Evolutionary conservation across 2,888 invertebrate species (phyloP), one percentile per base, ranked within the genome.

Genomic region (Drosophila niveifrons): DNA sequence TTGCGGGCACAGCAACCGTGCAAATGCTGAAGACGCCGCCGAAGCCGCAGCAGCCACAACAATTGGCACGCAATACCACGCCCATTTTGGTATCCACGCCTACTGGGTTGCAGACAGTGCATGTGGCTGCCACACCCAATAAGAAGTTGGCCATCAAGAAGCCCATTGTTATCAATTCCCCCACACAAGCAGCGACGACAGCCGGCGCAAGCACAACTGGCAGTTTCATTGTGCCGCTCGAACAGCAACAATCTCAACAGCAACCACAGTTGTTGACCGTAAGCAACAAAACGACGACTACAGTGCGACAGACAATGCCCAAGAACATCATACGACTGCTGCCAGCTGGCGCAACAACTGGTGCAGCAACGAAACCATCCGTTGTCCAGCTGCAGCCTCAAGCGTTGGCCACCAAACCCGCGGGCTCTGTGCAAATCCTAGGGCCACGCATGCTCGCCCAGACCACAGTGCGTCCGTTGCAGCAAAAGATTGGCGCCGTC

Each of bases 31-130:
- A 78, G 28, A 61, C 65, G 0, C 43, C 64, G 15, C 65, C 63
- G 41, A 76, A 72, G 41, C 18, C 61, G 11, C 66, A 68, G 18
- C 53, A 61, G 17, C 53, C 53, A 23, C 58, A 52, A 3, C 47
- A 41, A 7, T 66, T 51, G 39, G 8, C 39, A n/a, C 79, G 80
- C n/a, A 83, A 70, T 57, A 73, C 91, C 9, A 91, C 91, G 1
- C 91, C 91, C 2, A 91, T 91, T 9, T 77, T 92, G 53, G 91
- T 91, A 9, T 90, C 92, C 9, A 92, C 92, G 11, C 90, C 92
- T 2, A 87, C 82, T 29, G 92, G 92, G 18, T 68, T 92, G 6
- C 92, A 92, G 78, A 92, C 92, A 1, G 92, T 92, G 1, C 92
- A 92, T 71, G 90, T 92, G 13, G 90, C 92, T 3, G 78, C 90